phyloP scores from a whole-genome alignment of 1,140 invertebrate species.

The Lanistes nyassanus region DNA sequence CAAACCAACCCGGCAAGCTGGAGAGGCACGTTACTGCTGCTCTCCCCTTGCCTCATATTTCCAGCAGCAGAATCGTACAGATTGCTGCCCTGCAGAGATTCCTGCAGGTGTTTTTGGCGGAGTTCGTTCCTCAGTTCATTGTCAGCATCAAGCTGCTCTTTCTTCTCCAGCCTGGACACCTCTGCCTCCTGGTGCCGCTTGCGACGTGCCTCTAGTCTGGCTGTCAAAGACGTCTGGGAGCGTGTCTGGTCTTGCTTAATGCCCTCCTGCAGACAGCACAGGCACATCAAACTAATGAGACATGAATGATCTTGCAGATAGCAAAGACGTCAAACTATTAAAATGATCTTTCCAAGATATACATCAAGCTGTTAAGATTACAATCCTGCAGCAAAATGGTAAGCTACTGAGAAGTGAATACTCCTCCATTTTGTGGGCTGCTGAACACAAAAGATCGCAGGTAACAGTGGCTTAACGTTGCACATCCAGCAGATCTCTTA shows the following conservation, averaged over 20 bases:
- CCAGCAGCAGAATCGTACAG: neutral
- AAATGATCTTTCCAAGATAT: too few species aligned
- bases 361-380: too few species aligned
- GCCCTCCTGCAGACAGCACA: conserved; percentile 17
- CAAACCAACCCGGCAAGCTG: too few species aligned
- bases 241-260: conserved; percentile 38
- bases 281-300: too few species aligned
- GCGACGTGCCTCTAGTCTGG: conserved; percentile 56
- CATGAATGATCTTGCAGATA: neutral
- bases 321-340: neutral
- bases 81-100: conserved; percentile 19
- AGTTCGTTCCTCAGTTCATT: conserved; percentile 40
- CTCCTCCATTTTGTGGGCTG: too few species aligned
- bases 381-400: too few species aligned
- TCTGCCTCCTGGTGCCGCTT: conserved; percentile 47
- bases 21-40: neutral
- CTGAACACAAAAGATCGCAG: too few species aligned
- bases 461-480: too few species aligned
- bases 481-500: too few species aligned
- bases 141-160: conserved; percentile 45
- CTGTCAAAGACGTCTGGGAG: conserved; percentile 40
- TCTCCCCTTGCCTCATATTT: neutral
- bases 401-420: too few species aligned
- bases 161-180: conserved; percentile 54
- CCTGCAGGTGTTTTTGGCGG: conserved; percentile 34